Evolutionary conservation across 2,888 invertebrate genomes (phyloP).

Genomic region (Gymnosoma rotundatum): DNA sequence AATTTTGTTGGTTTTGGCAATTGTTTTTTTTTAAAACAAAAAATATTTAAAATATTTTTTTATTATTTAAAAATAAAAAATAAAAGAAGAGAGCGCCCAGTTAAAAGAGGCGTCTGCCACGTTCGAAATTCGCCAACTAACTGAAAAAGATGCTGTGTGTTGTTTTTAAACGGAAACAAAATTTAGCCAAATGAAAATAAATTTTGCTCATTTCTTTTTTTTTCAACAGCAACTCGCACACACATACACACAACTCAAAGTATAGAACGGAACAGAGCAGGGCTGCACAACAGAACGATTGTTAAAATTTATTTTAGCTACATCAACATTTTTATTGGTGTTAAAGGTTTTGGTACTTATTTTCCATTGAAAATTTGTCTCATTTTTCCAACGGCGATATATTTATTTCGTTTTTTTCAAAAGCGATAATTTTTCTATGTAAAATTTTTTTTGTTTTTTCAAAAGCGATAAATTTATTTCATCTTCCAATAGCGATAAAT

Average conservation of each 20-base stretch:
- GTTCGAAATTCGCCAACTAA: constrained; percentile 79
- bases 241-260: constrained; percentile 7
- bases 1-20: constrained; percentile 22
- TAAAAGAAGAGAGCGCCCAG: constrained; percentile 70
- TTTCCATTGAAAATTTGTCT: too few species aligned
- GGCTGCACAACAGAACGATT: constrained; percentile 23
- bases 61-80: constrained; percentile 64
- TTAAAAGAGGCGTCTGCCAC: constrained; percentile 75
- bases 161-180: constrained; percentile 71
- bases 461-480: too few species aligned
- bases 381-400: too few species aligned
- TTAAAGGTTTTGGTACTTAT: background rate
- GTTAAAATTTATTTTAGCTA: background rate
- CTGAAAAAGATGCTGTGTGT: constrained; percentile 73
- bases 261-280: background rate
- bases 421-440: too few species aligned
- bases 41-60: constrained; percentile 60
- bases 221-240: constrained; percentile 3
- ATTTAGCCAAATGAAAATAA: constrained; percentile 56
- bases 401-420: too few species aligned
- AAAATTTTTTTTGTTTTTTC: too few species aligned
- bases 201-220: constrained; percentile 36
- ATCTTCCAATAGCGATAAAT: too few species aligned
- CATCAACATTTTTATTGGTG: background rate
- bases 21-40: constrained; percentile 51